Evolutionary conservation across 1,140 invertebrate genomes (phyloP), one percentile per base, ranked within the genome.

Genomic region (Habropoda laboriosa): DNA sequence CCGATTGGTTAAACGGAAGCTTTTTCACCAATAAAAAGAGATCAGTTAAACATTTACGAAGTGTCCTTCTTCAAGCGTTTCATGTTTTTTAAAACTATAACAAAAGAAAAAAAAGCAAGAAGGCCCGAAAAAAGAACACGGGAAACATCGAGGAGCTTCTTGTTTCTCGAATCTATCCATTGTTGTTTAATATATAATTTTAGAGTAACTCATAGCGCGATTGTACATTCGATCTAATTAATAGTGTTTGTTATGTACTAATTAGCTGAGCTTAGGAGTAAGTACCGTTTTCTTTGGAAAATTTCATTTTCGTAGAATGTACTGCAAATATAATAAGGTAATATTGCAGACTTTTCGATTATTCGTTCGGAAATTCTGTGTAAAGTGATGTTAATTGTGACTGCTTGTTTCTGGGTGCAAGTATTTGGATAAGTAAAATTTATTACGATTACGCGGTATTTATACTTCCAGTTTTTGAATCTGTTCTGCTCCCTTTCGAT

Each of bases 1-100:
- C n/a, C 85, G 87, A 80, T 89, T 89, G 87, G 89, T 91, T 89
- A 87, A 66, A 87, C 83, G 86, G 76, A 90, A 90, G 88, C 89
- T 91, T 90, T 91, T 90, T 90, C 89, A 91, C 87, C 87, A 90
- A 90, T 90, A 90, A 91, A 91, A 90, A 89, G 88, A 88, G 86
- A 88, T 89, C 87, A 90, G 85, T 89, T 87, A 88, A 89, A 90
- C 86, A 89, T 89, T 79, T 72, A 72, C 55, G 35, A 79, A 79
- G 76, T 79, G 76, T 72, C 76, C 76, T 79, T 79, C 47, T 72
- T 79, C 63, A 58, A 66, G 30, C 63, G 27, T 68, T 70, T 68
- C 57, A 57, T 79, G 35, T 72, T 79, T 49, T 79, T 63, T 53
- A 57, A 66, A 72, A 72, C 16, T 72, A 24, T 61, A 45, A 47